Percentiles rank a stretch among this genome's conserved stretches.
Evolutionary conservation across 2,113 vertebrate genomes (phyloP).

Genomic region (Menidia beryllina): DNA sequence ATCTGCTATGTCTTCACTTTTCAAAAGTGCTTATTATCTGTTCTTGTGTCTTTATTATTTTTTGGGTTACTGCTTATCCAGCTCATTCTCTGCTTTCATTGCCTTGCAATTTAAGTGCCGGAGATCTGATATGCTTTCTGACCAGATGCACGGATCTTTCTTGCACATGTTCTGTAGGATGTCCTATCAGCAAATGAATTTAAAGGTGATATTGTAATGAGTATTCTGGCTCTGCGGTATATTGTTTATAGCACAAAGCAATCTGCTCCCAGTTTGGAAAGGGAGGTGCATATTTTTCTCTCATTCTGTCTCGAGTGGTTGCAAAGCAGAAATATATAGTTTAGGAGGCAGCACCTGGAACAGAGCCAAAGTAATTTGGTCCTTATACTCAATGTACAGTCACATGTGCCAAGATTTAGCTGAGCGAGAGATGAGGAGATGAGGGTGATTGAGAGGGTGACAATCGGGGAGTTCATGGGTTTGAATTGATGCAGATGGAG

Average conservation of each 20-base stretch:
- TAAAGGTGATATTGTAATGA: constrained; percentile 44
- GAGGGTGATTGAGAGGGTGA: constrained; percentile 66
- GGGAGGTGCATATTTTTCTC: constrained; percentile 24
- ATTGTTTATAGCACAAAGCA: constrained; percentile 42
- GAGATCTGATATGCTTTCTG: constrained; percentile 10
- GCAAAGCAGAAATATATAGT: constrained; percentile 56
- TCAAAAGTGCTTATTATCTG: constrained; percentile 9
- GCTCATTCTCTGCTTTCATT: constrained; percentile 32
- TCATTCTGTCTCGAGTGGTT: constrained; percentile 52
- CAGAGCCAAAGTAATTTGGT: constrained; percentile 65
- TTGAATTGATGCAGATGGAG: constrained; percentile 64
- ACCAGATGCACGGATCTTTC: constrained; percentile 28
- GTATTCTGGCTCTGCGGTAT: constrained; percentile 32
- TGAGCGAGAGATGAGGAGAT: constrained; percentile 55
- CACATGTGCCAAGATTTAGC: constrained; percentile 68
- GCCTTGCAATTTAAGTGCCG: constrained; percentile 27
- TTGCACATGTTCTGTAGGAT: constrained; percentile 26
- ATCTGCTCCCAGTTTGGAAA: constrained; percentile 57
- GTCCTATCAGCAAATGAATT: constrained; percentile 20
- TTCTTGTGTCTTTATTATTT: constrained; percentile 7
- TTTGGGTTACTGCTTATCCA: constrained; percentile 11
- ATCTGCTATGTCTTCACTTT: neutral
- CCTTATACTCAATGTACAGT: constrained; percentile 64
- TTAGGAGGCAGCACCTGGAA: constrained; percentile 66
- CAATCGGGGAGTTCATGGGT: constrained; percentile 66